Base-by-base conservation (phyloP, 1,140 invertebrate species). In the Chionoecetes opilio region DNA sequence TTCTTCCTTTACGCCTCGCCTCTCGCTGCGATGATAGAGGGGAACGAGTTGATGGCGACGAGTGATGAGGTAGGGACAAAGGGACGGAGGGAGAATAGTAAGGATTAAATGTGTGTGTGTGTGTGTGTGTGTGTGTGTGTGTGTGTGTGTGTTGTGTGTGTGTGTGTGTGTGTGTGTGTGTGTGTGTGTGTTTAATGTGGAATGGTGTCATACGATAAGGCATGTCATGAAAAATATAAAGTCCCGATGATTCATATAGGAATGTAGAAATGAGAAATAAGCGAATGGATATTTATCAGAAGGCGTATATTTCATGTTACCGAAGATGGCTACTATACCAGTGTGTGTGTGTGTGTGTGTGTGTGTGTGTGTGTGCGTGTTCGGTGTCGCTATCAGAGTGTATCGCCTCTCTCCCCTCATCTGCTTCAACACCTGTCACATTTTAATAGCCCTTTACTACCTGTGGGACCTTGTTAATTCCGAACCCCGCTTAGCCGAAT, bases 401-500 rank as follows among this genome's bases (percentile, higher is more conserved):
- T 88, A 34, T 91, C 63, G n/a, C n/a, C 31, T 31, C 38, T 46
- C 35, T 31, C 38, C 38, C 32, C 31, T 90, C 93, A 41, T 91
- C 87, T 91, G 37, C 88, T 94, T 94, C 75, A 91, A 94, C 93
- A 94, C 88, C 93, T 94, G 93, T 91, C 88, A 89, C 93, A 91
- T 94, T 89, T 90, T 89, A 34, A 41, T 94, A 32, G 63, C 46
- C 63, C 88, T 94, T 94, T 91, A 91, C 90, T 91, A 94, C 88
- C 93, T 46, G 93, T n/a, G 85, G 92, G 92, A 93, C 84, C 85
- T 53, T 41, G 32, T 89, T 89, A 38, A 89, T 88, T 94, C 93
- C 53, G 31, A n/a, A 82, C 86, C 93, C 87, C 93, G 93, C 82
- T 94, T 89, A 9, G 3, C 41, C 37, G 93, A 89, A 94, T 88